Evolutionary conservation across 2,888 invertebrate species (phyloP), one percentile per base, ranked within the genome.

Genomic region (Xestia c-nigrum): DNA sequence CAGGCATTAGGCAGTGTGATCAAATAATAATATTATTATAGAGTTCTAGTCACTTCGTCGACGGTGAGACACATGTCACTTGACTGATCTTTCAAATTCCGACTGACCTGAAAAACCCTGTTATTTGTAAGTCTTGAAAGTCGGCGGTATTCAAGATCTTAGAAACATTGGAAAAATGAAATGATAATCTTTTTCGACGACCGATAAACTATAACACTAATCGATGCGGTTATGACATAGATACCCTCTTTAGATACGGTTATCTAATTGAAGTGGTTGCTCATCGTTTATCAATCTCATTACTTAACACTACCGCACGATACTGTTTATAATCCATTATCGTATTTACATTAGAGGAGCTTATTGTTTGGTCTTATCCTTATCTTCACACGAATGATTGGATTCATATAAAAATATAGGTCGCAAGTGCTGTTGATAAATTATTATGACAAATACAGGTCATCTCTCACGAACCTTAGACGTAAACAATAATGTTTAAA

Each of bases 401-500:
- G 72, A 47, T 12, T 46, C 38, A 7, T 46, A n/a, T 21, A 66
- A 31, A 79, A 57, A 78, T 46, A 19, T 40, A 40, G 31, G 70
- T 73, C 59, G 38, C 21, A 21, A 5, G 24, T 21, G 10, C 24
- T 78, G 19, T 79, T 72, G 50, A 66, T 65, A 79, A 47, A 38
- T 31, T 31, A 31, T 31, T 50, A 31, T 43, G n/a, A 71, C 78
- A 79, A 72, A 72, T 43, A 52, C 16, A 38, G 72, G 65, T 73
- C 46, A 61, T 61, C 52, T 47, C 24, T 46, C 65, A 52, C 52
- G 40, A 66, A 73, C 40, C 14, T 16, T 9, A 52, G 59, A 72
- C 43, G 16, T 70, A 50, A 57, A 71, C 64, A 64, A 55, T 64
- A 31, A 47, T 57, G 40, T 63, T 76, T 50, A 52, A 52, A 52